Conservation (phyloP, 2,113 vertebrate species). For the Festucalex cinctus region DNA sequence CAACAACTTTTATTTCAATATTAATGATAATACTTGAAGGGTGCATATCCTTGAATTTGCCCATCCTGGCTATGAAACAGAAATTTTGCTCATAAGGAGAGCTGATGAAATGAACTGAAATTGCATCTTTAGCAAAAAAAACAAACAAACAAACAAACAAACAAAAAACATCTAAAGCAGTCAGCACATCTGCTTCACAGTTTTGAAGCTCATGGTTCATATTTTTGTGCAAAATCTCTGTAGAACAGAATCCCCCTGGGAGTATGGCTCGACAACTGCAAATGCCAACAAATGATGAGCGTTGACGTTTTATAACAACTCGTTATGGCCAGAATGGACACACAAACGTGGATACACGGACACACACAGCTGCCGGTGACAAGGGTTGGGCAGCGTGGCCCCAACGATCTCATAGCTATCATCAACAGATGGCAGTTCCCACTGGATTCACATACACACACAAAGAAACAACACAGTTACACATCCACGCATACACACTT, state of each 20-base stretch:
- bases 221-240: too few species aligned
- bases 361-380: conserved; percentile 65
- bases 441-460: conserved; percentile 20
- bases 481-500: conserved; percentile 8
- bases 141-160: too few species aligned
- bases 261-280: conserved; percentile 26
- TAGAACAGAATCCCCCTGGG: background rate
- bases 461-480: background rate
- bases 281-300: conserved; percentile 56
- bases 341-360: conserved; percentile 17
- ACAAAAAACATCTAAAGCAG: too few species aligned
- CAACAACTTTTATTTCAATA: background rate
- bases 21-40: background rate
- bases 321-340: conserved; percentile 25
- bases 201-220: too few species aligned
- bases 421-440: conserved; percentile 60
- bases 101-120: background rate
- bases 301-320: conserved; percentile 37
- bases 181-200: too few species aligned
- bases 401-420: conserved; percentile 58
- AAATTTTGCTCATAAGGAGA: background rate
- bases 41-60: conserved; percentile 4
- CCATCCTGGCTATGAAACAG: background rate
- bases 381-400: conserved; percentile 41
- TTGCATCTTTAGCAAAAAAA: background rate